These are phyloP conservation scores for Calliscelio sp. DNA, from an alignment of 2,888 invertebrate genomes.

Conservation along the genomic window DNA sequence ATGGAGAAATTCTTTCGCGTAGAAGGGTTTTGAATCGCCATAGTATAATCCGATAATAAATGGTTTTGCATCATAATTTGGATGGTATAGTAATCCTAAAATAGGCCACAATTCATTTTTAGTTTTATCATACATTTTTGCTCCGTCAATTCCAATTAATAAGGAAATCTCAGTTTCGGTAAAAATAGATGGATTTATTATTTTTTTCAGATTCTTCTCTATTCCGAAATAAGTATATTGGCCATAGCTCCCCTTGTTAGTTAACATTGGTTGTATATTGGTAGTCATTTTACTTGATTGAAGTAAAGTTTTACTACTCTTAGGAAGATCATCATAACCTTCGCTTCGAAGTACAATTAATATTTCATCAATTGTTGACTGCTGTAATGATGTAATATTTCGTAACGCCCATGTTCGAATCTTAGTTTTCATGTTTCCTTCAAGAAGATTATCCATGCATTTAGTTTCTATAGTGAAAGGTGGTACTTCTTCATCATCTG, in stretches of 20 bases:
- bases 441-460: neutral
- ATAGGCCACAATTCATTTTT: slow-evolving; percentile 58
- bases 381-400: slow-evolving; percentile 28
- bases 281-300: neutral
- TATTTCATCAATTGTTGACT: slow-evolving; percentile 15
- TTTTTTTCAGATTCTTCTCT: slow-evolving; percentile 18
- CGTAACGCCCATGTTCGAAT: slow-evolving; percentile 22
- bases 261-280: slow-evolving; percentile 24
- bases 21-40: slow-evolving; percentile 60
- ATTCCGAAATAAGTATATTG: slow-evolving; percentile 44
- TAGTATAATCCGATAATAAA: slow-evolving; percentile 52
- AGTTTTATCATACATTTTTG: slow-evolving; percentile 50
- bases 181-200: slow-evolving; percentile 47
- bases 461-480: slow-evolving; percentile 2
- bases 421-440: slow-evolving; percentile 29
- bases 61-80: slow-evolving; percentile 45
- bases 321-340: slow-evolving; percentile 24
- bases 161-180: slow-evolving; percentile 59
- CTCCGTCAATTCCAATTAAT: slow-evolving; percentile 65
- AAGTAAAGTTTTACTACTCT: slow-evolving; percentile 15
- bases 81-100: slow-evolving; percentile 25
- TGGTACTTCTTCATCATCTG: neutral
- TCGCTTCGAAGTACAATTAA: slow-evolving; percentile 17
- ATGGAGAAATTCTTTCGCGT: slow-evolving; percentile 45
- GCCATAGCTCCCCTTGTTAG: slow-evolving; percentile 19